A percentile compares a stretch with the other conserved stretches of the same genome.
phyloP scores from a whole-genome alignment of 2,113 vertebrate species.

The Halcyon senegalensis region DNA sequence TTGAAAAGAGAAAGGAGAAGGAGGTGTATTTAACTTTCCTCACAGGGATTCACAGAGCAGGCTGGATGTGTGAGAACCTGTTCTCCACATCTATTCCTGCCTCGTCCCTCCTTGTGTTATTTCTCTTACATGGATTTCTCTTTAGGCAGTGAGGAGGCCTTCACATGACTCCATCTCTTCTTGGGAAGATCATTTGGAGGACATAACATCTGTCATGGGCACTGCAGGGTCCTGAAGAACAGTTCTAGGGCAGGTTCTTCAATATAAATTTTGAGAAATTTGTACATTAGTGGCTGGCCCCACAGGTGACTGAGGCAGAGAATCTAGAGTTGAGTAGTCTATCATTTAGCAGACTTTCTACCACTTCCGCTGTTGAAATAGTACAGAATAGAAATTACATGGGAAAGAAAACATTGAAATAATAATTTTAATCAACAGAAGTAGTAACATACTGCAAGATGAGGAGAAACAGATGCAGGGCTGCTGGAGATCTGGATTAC shows the following conservation, averaged over 20 bases:
- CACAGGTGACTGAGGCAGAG: neutral
- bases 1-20: neutral
- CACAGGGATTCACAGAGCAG: neutral
- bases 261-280: neutral
- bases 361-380: neutral
- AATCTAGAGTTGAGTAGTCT: neutral
- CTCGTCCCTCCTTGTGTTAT: neutral
- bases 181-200: neutral
- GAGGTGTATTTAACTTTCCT: neutral
- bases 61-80: neutral
- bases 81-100: neutral
- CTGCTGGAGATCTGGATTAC: neutral
- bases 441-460: neutral
- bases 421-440: neutral
- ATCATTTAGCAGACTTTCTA: neutral
- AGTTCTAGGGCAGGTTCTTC: rapidly evolving
- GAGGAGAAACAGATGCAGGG: neutral
- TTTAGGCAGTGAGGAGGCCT: neutral
- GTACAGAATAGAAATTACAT: neutral
- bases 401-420: neutral
- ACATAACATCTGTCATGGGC: too few species aligned
- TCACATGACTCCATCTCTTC: neutral
- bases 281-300: too few species aligned
- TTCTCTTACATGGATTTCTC: neutral
- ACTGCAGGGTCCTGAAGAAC: neutral